These are phyloP conservation scores for Lasioglossum zephyrum DNA, from an alignment of 2,888 invertebrate genomes.

Conservation along the genomic window DNA sequence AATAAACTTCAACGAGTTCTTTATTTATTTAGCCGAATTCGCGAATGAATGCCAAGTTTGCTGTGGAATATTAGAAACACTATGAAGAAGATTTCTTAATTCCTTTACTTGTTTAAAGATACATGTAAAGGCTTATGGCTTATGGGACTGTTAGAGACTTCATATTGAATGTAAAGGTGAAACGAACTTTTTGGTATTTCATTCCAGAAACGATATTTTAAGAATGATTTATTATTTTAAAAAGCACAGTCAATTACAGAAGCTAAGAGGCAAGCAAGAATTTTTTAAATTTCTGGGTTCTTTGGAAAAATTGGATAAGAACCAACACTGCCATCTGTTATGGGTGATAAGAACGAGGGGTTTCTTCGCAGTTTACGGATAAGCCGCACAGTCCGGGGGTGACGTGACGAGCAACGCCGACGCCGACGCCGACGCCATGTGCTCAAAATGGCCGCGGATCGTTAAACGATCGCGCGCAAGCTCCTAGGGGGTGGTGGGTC, in stretches of 20 bases:
- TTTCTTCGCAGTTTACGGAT: slow-evolving; percentile 79
- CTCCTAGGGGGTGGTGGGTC: slow-evolving; percentile 60
- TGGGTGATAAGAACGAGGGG: slow-evolving; percentile 76
- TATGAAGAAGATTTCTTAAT: background rate
- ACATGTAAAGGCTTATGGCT: too few species aligned
- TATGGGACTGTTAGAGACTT: background rate
- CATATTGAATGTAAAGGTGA: background rate
- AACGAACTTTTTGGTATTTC: background rate
- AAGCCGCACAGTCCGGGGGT: slow-evolving; percentile 76
- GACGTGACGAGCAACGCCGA: slow-evolving; percentile 76
- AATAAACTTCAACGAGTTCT: background rate
- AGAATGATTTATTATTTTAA: background rate
- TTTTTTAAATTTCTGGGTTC: background rate
- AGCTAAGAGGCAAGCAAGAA: background rate
- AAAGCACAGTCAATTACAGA: background rate
- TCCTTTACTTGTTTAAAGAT: background rate
- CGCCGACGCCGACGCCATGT: slow-evolving; percentile 79
- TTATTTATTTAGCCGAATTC: background rate
- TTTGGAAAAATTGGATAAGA: slow-evolving; percentile 68
- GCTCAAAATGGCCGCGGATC: slow-evolving; percentile 78
- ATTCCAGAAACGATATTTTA: background rate
- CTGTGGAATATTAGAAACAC: too few species aligned
- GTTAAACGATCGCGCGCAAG: slow-evolving; percentile 80
- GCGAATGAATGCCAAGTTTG: background rate
- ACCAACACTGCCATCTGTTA: slow-evolving; percentile 80